These are phyloP conservation scores for Balaenoptera acutorostrata DNA, from an alignment of 2,113 vertebrate genomes.

Conservation along the genomic window DNA sequence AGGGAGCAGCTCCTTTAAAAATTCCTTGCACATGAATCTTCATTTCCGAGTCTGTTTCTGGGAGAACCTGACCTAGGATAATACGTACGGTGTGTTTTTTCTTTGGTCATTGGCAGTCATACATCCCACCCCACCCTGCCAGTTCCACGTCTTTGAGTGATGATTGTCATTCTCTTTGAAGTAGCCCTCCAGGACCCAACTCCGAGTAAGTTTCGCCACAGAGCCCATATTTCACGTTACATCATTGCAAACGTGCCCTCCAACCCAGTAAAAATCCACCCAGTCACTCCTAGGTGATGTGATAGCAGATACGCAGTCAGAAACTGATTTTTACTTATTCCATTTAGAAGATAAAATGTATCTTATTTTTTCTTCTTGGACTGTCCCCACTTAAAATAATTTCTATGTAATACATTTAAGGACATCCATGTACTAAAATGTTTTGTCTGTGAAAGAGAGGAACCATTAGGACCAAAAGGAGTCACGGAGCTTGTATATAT, in stretches of 20 bases:
- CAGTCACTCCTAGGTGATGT: neutral
- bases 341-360: neutral
- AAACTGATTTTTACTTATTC: neutral
- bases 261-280: neutral
- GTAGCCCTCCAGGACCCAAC: neutral
- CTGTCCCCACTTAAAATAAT: constrained; percentile 40
- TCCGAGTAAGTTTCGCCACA: neutral
- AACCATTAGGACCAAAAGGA: constrained; percentile 76
- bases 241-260: neutral
- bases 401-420: constrained; percentile 72
- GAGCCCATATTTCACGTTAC: neutral
- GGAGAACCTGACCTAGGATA: neutral
- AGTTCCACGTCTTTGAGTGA: neutral
- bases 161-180: neutral
- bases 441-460: constrained; percentile 64
- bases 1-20: neutral
- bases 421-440: constrained; percentile 43
- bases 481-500: constrained; percentile 39
- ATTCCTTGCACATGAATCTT: neutral
- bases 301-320: neutral
- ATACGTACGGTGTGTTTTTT: neutral
- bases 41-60: neutral
- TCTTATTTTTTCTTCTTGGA: constrained; percentile 40
- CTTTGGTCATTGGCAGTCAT: neutral
- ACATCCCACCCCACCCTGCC: fast-evolving